Evolutionary conservation across 2,113 vertebrate species (phyloP).

Genomic region (Hippolais icterina): DNA sequence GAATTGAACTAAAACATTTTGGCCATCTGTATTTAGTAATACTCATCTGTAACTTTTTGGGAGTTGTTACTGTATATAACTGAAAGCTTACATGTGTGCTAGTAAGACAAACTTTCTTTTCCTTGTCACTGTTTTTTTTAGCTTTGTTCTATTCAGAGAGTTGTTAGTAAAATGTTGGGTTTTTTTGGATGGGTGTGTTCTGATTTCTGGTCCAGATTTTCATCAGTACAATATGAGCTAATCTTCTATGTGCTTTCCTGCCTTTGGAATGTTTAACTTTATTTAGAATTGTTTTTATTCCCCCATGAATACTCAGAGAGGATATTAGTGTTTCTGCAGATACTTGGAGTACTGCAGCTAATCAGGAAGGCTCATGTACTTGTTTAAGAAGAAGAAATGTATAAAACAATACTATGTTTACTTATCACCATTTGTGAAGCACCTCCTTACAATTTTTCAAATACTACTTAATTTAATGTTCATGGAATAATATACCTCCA

Average conservation of each 20-base stretch:
- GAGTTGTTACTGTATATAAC: neutral
- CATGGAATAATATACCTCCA: neutral
- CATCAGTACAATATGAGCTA: constrained; percentile 56
- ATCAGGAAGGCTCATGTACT: neutral
- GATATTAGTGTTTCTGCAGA: constrained; percentile 65
- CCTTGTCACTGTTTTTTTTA: neutral
- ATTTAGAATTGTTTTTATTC: constrained; percentile 67
- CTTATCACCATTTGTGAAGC: neutral
- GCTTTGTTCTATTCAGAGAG: neutral
- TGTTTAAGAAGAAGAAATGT: neutral
- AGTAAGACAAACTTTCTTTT: neutral
- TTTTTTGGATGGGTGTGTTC: constrained; percentile 47
- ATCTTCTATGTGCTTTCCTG: constrained; percentile 36
- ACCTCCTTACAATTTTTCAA: neutral
- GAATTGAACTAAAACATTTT: neutral
- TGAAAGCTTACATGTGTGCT: neutral
- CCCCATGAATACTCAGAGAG: constrained; percentile 58
- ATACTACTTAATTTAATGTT: neutral
- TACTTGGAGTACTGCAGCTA: constrained; percentile 22
- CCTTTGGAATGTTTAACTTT: constrained; percentile 44
- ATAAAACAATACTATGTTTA: neutral
- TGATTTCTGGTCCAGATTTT: constrained; percentile 54
- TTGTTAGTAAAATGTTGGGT: neutral
- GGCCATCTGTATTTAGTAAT: neutral
- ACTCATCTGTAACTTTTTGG: neutral